A percentile compares a stretch with the other conserved stretches of the same genome.
phyloP scores from a whole-genome alignment of 2,797 vertebrate species.

The Yasuhikotakia modesta region DNA sequence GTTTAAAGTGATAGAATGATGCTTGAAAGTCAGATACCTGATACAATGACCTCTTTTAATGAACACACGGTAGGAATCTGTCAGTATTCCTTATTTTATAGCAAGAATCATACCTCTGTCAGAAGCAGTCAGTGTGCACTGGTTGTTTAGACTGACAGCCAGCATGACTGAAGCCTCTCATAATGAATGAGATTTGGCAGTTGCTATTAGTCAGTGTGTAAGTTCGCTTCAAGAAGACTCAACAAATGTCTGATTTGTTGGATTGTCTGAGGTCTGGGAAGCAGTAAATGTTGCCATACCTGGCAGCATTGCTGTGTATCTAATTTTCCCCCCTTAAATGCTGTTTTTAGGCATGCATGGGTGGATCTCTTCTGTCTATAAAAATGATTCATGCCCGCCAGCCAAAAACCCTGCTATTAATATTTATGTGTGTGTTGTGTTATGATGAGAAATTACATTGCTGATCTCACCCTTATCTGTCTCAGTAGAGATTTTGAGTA shows the following conservation, averaged over 20 bases:
- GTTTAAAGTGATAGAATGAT: not conserved
- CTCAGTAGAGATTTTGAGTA: conserved; percentile 75
- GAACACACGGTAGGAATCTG: not conserved
- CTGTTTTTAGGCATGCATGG: conserved; percentile 64
- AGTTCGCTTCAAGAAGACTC: conserved; percentile 46
- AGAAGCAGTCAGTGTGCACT: not conserved
- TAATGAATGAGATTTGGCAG: not conserved
- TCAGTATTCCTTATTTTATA: conserved; percentile 19
- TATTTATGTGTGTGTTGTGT: conserved; percentile 80
- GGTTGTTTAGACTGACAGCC: not conserved
- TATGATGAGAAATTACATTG: conserved; percentile 83
- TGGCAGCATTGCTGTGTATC: conserved; percentile 75
- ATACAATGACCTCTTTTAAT: not conserved
- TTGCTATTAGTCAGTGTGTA: conserved; percentile 30
- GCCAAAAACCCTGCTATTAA: conserved; percentile 77
- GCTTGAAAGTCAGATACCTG: not conserved
- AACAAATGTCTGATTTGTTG: conserved; percentile 56
- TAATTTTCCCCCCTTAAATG: conserved; percentile 70
- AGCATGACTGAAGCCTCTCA: conserved; percentile 20
- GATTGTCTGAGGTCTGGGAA: conserved; percentile 45
- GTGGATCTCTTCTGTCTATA: conserved; percentile 56
- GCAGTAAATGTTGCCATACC: conserved; percentile 49
- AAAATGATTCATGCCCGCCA: conserved; percentile 80
- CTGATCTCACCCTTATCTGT: conserved; percentile 79
- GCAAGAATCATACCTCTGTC: conserved; percentile 8